These are phyloP conservation scores for Centruroides vittatus DNA, from an alignment of 1,140 invertebrate genomes.

Conservation along the genomic window DNA sequence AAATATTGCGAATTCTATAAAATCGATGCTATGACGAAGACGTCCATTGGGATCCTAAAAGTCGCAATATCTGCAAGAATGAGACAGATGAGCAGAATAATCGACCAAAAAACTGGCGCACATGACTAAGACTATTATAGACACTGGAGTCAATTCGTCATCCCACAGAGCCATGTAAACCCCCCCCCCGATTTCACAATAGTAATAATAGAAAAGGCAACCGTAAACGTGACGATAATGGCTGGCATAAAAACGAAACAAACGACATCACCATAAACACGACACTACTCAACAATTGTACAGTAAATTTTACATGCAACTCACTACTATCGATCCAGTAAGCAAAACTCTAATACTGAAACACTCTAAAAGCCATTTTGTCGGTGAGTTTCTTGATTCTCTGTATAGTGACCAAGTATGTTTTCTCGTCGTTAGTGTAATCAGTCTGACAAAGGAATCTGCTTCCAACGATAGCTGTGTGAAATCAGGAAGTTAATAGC, in stretches of 20 bases:
- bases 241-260: slow-evolving; percentile 92
- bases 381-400: no score
- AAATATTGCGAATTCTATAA: slow-evolving; percentile 81
- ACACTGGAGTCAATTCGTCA: slow-evolving; percentile 88
- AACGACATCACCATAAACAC: slow-evolving; percentile 84
- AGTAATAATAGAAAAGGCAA: slow-evolving; percentile 84
- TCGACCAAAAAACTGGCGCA: slow-evolving; percentile 95
- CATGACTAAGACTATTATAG: slow-evolving; percentile 98
- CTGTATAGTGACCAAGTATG: no score
- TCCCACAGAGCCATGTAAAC: slow-evolving; percentile 90
- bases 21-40: slow-evolving; percentile 71
- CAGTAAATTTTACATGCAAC: no score
- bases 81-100: slow-evolving; percentile 92
- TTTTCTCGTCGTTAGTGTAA: no score
- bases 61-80: slow-evolving; percentile 80
- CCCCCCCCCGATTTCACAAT: slow-evolving; percentile 83
- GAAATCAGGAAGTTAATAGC: no score
- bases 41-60: slow-evolving; percentile 37
- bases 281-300: no score
- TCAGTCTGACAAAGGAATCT: no score
- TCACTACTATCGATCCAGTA: no score
- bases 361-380: no score
- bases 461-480: no score
- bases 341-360: no score
- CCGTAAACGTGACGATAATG: slow-evolving; percentile 79